Base-by-base conservation (phyloP, 2,113 vertebrate species). In the Merops nubicus region DNA sequence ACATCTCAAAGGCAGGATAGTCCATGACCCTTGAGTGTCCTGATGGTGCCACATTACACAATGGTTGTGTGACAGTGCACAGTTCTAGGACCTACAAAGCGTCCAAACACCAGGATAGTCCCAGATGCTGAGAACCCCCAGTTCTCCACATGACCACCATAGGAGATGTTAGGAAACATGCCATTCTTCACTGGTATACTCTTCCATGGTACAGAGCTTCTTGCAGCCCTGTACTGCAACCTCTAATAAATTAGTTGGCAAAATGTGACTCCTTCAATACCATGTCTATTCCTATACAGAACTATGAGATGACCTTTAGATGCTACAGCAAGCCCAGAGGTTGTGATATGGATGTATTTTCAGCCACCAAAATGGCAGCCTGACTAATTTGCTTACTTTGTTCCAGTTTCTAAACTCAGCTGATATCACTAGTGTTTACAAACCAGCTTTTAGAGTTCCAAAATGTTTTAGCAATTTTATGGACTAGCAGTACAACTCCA, bases 381-480 rank as follows among this genome's bases (percentile, higher is more conserved):
- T 54, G 34, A 33, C 11, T 51, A 0, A 36, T 51, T 88, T 57
- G 50, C 29, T 86, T 62, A n/a, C 45, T 88, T 43, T 13, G 0
- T 33, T 68, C 36, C 26, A 47, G 38, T 78, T 62, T 60, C 68
- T 60, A n/a, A 48, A 43, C 43, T 67, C 45, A 48, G 15, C 21
- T 78, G 51, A 48, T 87, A 89, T 85, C 15, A 54, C 50, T 68
- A 64, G 47, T 4, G 11, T 87, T 91, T 72, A 68, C 56, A 34
- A 78, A 77, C 4, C 47, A 70, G 20, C 15, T 89, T 72, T 19
- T 31, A 34, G 74, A 38, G 33, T 78, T 92, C 33, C 20, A 50
- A 63, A 87, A 72, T 79, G 51, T 81, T 85, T 96, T 65, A 33
- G 17, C 14, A 75, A n/a, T 91, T 92, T 92, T 92, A 87, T 82